Evolutionary conservation across 1,140 invertebrate genomes (phyloP), one percentile per base, ranked within the genome.

Genomic region (Philopotamus ludificatus): DNA sequence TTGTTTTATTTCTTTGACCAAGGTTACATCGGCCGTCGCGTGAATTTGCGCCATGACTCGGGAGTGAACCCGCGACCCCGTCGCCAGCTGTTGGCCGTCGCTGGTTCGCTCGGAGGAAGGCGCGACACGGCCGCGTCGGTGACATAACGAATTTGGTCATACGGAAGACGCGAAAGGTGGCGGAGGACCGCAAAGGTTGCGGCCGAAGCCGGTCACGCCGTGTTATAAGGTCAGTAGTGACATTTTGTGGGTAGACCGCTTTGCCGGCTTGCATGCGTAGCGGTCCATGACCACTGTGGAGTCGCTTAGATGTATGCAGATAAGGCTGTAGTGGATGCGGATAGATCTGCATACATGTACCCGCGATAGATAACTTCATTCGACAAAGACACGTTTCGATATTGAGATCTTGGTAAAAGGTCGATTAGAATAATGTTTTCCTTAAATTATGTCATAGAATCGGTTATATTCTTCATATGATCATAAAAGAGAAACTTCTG

Each of bases 221-320:
- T 60, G 57, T 60, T 60, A 60, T 34, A 57, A 60, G 57, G 57
- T 60, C 57, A 60, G 57, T 60, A 47, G 57, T 22, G 1, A 60
- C 57, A 47, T 26, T 60, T 60, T 60, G 16, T 60, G 57, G 57
- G 41, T 23, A 39, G 42, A 60, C 57, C 57, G 57, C 57, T 60
- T 60, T 42, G 42, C 55, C 55, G 55, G n/a, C 45, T 58, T 58
- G 55, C 55, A 60, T 60, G 57, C 39, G 57, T 60, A 60, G 57
- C 57, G 57, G 57, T 60, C 47, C 47, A 47, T 60, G 21, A 21
- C 16, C 26, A 57, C 15, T 16, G 15, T 47, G 12, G 28, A n/a
- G n/a, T n/a, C n/a, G n/a, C n/a, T n/a, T n/a, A n/a, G n/a, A n/a
- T n/a, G n/a, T n/a, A n/a, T n/a, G n/a, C n/a, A n/a, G n/a, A n/a